Evolutionary conservation across 2,888 invertebrate genomes (phyloP).

Genomic region (Keiferia lycopersicella): DNA sequence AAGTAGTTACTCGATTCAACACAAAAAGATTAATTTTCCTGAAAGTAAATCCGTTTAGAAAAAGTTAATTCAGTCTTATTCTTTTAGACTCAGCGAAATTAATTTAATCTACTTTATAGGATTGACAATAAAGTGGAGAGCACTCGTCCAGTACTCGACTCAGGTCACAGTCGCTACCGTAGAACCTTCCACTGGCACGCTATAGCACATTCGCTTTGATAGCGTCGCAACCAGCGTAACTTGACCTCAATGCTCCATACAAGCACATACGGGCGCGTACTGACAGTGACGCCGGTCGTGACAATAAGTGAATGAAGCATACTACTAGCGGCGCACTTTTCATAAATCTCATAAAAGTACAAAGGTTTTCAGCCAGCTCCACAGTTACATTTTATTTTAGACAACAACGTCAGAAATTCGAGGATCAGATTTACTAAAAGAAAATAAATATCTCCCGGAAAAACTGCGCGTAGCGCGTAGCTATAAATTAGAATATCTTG

Average conservation of each 20-base stretch:
- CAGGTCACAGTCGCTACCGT: not conserved
- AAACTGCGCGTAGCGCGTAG: not conserved
- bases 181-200: not conserved
- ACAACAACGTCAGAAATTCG: not conserved
- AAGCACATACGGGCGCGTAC: too few relatives aligned
- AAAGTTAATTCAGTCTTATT: not conserved
- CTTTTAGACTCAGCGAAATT: not conserved
- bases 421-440: slow-evolving; percentile 4
- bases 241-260: too few relatives aligned
- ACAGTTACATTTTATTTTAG: not conserved
- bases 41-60: not conserved
- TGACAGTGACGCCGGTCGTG: too few relatives aligned
- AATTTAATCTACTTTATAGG: slow-evolving; percentile 19
- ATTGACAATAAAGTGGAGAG: slow-evolving; percentile 17
- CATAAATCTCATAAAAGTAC: slow-evolving; percentile 6
- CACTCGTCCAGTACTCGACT: not conserved
- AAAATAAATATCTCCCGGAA: not conserved
- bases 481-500: not conserved
- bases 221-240: too few relatives aligned
- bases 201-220: too few relatives aligned
- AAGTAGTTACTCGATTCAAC: too few relatives aligned
- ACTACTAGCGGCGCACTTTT: not conserved
- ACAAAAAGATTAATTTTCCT: not conserved
- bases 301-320: too few relatives aligned
- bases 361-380: slow-evolving; percentile 4